Base-by-base conservation (phyloP, 35 echinoderm and acorn worm genomes). In the Apostichopus japonicus region DNA sequence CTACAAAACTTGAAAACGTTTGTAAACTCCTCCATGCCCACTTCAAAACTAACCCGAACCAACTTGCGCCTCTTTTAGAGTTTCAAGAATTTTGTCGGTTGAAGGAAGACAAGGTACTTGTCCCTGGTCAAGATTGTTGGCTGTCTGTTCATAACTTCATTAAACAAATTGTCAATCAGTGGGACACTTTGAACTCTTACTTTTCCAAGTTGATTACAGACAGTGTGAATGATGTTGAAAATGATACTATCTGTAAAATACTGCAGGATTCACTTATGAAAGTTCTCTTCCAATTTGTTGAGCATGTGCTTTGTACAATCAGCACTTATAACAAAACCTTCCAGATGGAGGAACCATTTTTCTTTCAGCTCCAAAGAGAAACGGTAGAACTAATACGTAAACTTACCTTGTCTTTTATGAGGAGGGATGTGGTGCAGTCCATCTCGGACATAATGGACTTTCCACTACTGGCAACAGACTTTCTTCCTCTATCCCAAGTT, bases 281-380 rank as follows among this genome's bases (percentile, higher is more conserved):
- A 62, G 62, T 89, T 3, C 17, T 65, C 24, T 89, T 89, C 23
- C 86, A 72, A 63, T 89, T 89, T 89, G 8, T 89, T 3, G 86
- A 89, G 62, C 86, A 89, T 72, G 61, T 65, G 0, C 27, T 89
- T 5, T 22, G 61, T 27, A 53, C 63, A 8, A 73, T 89, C 24
- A 65, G 17, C 16, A 15, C 61, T 4, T 89, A 89, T 63, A 89
- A 89, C 86, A 89, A 89, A 73, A 89, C 63, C 23, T 89, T 89
- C 24, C 86, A 89, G 63, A 89, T 63, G 63, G 86, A 89, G 62
- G 86, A 89, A 65, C 86, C 67, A 23, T 65, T 73, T 65, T 89
- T 89, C 56, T 89, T 89, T 73, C 86, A 89, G 59, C 67, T 89
- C 33, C 22, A 89, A 63, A 27, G 23, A 53, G 86, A 89, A 73